Percentiles rank a stretch among this genome's conserved stretches.
These are phyloP conservation scores for Corythornis vintsioides DNA, from an alignment of 2,113 vertebrate species.

Conservation along the genomic window DNA sequence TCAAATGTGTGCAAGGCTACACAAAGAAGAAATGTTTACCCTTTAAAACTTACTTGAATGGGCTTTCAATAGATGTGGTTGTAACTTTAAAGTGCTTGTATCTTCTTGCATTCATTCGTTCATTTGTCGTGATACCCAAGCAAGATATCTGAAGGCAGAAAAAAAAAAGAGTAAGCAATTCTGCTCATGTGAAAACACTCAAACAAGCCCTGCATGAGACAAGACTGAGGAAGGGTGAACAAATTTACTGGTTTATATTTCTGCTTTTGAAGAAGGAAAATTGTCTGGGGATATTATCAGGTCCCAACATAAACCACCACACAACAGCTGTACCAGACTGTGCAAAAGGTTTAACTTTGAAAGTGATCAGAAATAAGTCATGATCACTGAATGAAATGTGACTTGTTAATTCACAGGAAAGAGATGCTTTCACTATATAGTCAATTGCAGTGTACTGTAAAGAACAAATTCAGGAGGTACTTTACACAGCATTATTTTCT, in stretches of 20 bases:
- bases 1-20: not conserved
- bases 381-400: not conserved
- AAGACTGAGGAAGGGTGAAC: not conserved
- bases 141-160: constrained; percentile 87
- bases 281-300: not conserved
- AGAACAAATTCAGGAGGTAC: not conserved
- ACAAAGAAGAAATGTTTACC: not conserved
- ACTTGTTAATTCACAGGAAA: not conserved
- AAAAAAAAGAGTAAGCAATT: constrained; percentile 14
- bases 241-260: not conserved
- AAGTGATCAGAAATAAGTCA: not conserved
- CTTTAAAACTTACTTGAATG: constrained; percentile 90
- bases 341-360: not conserved
- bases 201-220: not conserved
- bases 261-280: not conserved
- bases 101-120: constrained; percentile 98
- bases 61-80: constrained; percentile 98
- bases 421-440: not conserved
- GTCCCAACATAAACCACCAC: not conserved
- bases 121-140: constrained; percentile 97
- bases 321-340: not conserved
- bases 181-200: not conserved
- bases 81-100: constrained; percentile 99
- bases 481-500: not conserved
- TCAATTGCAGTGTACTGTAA: not conserved